Conservation (phyloP, 2,888 invertebrate species). For the Pseudanteris insignis region DNA sequence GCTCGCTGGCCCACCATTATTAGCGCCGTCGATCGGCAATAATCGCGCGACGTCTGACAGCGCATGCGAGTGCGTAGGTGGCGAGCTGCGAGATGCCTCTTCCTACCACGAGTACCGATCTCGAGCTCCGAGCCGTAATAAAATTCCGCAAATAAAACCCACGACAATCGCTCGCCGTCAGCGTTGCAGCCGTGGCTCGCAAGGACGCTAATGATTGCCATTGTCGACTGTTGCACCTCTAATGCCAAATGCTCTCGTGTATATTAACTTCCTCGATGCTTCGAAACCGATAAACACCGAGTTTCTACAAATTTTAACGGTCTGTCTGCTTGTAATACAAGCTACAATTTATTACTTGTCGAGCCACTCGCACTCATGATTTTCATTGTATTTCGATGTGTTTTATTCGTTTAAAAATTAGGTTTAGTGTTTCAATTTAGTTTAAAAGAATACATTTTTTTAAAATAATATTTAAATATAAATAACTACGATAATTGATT, state of each 20-base stretch:
- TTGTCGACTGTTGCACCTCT: conserved; percentile 24
- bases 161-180: conserved; percentile 10
- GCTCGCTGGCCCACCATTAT: conserved; percentile 17
- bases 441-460: too few relatives aligned
- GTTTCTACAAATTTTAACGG: too few relatives aligned
- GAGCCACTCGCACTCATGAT: too few relatives aligned
- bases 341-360: too few relatives aligned
- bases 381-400: too few relatives aligned
- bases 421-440: too few relatives aligned
- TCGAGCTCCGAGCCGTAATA: conserved; percentile 14
- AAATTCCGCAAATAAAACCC: conserved; percentile 14
- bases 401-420: too few relatives aligned
- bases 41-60: conserved; percentile 19
- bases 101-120: conserved; percentile 6
- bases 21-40: conserved; percentile 8
- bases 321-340: too few relatives aligned
- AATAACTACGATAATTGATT: too few relatives aligned
- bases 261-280: conserved; percentile 5
- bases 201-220: conserved; percentile 34
- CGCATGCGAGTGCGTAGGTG: conserved; percentile 38
- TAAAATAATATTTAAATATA: too few relatives aligned
- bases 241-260: too few relatives aligned
- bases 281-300: conserved; percentile 4
- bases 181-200: conserved; percentile 7
- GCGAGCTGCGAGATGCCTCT: conserved; percentile 1